These are phyloP conservation scores for Tribolium castaneum DNA, from an alignment of 1,140 invertebrate genomes.

Conservation along the genomic window DNA sequence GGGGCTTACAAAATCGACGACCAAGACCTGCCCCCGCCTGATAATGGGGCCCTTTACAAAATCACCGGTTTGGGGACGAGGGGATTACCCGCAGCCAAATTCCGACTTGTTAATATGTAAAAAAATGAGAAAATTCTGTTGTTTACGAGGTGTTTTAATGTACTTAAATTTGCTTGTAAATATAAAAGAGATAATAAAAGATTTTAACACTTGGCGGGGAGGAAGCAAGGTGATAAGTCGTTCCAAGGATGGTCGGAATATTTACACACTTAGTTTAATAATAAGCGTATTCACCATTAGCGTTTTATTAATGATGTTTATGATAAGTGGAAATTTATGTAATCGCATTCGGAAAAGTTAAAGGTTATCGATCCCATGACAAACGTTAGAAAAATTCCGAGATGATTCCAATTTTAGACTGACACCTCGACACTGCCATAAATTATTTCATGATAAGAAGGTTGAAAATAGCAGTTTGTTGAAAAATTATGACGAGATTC, in stretches of 20 bases:
- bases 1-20: constrained; percentile 51
- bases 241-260: neutral
- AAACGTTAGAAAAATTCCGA: no score
- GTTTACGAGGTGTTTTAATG: neutral
- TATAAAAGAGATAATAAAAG: neutral
- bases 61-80: constrained; percentile 73
- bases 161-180: neutral
- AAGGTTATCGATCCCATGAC: neutral
- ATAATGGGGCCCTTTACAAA: constrained; percentile 74
- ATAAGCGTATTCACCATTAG: neutral
- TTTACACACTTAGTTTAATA: neutral
- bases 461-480: no score
- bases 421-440: no score
- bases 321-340: neutral
- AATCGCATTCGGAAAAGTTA: neutral
- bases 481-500: no score
- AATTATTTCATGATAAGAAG: no score
- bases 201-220: neutral
- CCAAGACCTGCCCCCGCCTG: constrained; percentile 65
- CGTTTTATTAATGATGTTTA: neutral
- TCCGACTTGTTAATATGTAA: constrained; percentile 10
- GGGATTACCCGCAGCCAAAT: constrained; percentile 61
- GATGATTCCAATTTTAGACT: no score
- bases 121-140: neutral
- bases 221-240: neutral